Evolutionary conservation across 2,888 invertebrate species (phyloP), one percentile per base, ranked within the genome.

Genomic region (Hartigia nigra): DNA sequence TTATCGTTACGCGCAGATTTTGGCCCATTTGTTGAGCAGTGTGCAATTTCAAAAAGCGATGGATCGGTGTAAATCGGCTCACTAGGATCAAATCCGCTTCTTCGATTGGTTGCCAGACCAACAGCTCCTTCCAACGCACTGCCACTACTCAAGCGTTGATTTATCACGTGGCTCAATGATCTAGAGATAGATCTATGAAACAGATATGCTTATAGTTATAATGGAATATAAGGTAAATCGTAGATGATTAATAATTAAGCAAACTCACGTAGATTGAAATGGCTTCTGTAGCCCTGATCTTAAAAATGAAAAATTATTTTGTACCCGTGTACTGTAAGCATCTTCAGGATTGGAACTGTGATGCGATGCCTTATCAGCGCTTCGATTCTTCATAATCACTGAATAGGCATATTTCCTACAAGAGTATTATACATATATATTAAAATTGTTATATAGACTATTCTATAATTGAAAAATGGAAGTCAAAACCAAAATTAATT

Each of bases 51-150:
- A 89, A 98, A 98, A 69, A 98, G 93, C 3, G 97, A 97, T 0
- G 97, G 97, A 92, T 98, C 97, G 0, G 97, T 97, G 92, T 98
- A 98, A 86, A 98, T 98, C 0, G 98, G 97, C 91, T 98, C 98
- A 90, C 97, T 97, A 69, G 97, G 97, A 91, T 98, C 97, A 88
- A 97, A 97, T 76, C 93, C 82, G 91, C 92, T 32, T 92, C 94
- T 78, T 92, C 93, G n/a, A 90, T 92, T 87, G 91, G 93, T 82
- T 91, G 93, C 76, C 90, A 93, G 69, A 91, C 93, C 86, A 91
- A 93, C 88, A 89, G 93, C 85, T 89, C 93, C 92, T 82, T 93
- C 92, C 79, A 93, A 90, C 32, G 92, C 92, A 82, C 92, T n/a
- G 92, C 92, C 32, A 90, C 91, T 5, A 91, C 89, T 81, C 85